A percentile compares a stretch with the other conserved stretches of the same genome.
Conservation (phyloP, 2,888 invertebrate genomes). For the Hydroisotoma schaefferi region DNA sequence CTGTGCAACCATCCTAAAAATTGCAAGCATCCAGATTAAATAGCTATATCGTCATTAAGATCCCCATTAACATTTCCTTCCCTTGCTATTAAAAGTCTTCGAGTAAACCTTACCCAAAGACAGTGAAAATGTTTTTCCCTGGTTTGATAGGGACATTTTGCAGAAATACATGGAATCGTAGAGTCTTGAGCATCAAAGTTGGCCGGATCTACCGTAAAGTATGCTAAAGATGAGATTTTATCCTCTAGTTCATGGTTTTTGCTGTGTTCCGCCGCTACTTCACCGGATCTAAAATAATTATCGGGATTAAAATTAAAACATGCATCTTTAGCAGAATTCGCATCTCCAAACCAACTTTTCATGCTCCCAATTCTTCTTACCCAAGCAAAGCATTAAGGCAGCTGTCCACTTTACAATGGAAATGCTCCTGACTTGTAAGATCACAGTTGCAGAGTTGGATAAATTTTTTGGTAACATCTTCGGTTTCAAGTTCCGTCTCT, state of each 20-base stretch:
- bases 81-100: background rate
- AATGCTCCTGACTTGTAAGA: conserved; percentile 65
- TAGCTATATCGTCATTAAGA: background rate
- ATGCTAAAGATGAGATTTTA: conserved; percentile 74
- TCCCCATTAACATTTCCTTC: background rate
- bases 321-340: no score
- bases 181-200: conserved; percentile 49
- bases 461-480: conserved; percentile 47
- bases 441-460: conserved; percentile 47
- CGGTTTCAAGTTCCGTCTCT: conserved; percentile 18
- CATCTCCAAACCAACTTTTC: background rate
- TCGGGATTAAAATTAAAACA: no score
- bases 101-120: conserved; percentile 66
- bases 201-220: conserved; percentile 62
- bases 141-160: conserved; percentile 66
- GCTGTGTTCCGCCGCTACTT: conserved; percentile 78
- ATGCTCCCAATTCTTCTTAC: conserved; percentile 54
- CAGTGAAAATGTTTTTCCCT: conserved; percentile 85
- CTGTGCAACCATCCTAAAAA: conserved; percentile 70
- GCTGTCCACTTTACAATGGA: conserved; percentile 75
- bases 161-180: conserved; percentile 49
- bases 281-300: conserved; percentile 52
- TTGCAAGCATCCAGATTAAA: background rate
- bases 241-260: conserved; percentile 85
- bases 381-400: conserved; percentile 67